Percentiles rank a stretch among this genome's conserved stretches.
Evolutionary conservation across 2,797 vertebrate species (phyloP).

Genomic region (Crenuchus spilurus): DNA sequence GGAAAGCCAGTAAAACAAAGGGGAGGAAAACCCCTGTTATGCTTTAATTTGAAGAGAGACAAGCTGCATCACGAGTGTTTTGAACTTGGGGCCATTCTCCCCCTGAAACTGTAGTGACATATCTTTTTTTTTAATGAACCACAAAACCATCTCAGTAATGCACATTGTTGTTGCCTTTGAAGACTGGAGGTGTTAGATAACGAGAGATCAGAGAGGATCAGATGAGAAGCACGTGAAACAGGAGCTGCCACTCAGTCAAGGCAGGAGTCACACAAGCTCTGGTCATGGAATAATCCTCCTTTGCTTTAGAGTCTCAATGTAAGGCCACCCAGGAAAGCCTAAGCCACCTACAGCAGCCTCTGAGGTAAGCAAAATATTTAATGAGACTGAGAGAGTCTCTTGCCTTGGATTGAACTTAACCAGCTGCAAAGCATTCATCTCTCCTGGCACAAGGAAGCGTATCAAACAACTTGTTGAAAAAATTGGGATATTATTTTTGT

Average conservation of each 20-base stretch:
- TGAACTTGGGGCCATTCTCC: neutral
- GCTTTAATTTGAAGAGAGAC: neutral
- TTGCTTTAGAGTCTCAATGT: conserved; percentile 34
- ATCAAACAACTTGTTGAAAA: neutral
- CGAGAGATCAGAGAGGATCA: conserved; percentile 40
- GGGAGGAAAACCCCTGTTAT: neutral
- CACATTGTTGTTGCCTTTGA: neutral
- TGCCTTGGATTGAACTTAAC: conserved; percentile 38
- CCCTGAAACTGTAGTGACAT: neutral
- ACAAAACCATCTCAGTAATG: neutral
- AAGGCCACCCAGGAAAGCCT: conserved; percentile 65
- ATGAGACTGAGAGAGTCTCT: neutral
- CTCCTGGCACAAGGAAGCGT: neutral
- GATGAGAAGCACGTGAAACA: neutral
- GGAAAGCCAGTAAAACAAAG: conserved; percentile 22
- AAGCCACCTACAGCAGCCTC: conserved; percentile 13
- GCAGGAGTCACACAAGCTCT: neutral
- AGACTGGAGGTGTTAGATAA: conserved; percentile 8
- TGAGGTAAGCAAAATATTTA: neutral
- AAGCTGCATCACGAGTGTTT: neutral
- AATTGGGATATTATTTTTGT: neutral
- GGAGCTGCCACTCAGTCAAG: conserved; percentile 1
- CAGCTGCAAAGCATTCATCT: neutral
- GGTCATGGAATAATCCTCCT: conserved; percentile 36
- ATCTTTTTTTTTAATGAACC: conserved; percentile 9